Evolutionary conservation across 2,797 vertebrate genomes (phyloP).

Genomic region (Moxostoma hubbsi): DNA sequence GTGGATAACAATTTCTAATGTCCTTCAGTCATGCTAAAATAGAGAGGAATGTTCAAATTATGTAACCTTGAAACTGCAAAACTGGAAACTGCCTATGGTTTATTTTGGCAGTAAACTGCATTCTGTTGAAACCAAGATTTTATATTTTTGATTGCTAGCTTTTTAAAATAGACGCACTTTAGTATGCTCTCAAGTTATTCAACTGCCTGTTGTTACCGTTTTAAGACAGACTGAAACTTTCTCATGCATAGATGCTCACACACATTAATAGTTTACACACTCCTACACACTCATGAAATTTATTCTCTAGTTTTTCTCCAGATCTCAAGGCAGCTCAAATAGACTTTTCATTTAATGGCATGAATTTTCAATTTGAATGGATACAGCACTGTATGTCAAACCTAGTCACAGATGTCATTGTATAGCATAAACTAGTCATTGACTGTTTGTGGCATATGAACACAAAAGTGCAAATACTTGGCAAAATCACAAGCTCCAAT

Average conservation of each 20-base stretch:
- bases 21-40: constrained; percentile 41
- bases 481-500: no score
- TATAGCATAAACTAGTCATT: no score
- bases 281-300: not conserved
- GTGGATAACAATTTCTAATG: not conserved
- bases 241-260: not conserved
- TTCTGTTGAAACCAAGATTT: constrained; percentile 6
- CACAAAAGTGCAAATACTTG: no score
- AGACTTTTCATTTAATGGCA: not conserved
- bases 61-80: constrained; percentile 31
- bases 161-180: constrained; percentile 21
- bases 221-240: not conserved
- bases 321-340: not conserved
- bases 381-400: not conserved
- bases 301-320: not conserved
- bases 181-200: not conserved
- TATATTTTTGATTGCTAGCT: constrained; percentile 2
- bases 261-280: not conserved
- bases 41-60: constrained; percentile 29
- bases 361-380: not conserved
- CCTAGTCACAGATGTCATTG: no score
- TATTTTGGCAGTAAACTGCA: constrained; percentile 5
- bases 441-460: no score
- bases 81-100: not conserved
- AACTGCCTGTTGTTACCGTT: not conserved